Base-by-base conservation (phyloP, 2,888 invertebrate genomes). In the Augiades crinisus region DNA sequence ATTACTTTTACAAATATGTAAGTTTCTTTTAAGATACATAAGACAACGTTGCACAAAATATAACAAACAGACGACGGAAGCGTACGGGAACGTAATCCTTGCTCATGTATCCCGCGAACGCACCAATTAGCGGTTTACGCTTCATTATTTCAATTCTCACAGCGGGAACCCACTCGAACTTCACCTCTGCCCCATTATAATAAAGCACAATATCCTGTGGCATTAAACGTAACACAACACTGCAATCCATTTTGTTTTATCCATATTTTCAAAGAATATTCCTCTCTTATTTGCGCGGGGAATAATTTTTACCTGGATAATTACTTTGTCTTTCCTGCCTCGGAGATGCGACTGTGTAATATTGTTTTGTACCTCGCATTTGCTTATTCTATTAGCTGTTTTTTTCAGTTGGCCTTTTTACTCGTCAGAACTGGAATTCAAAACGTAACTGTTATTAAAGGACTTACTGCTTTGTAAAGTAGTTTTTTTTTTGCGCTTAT, bases 271-370 rank as follows among this genome's bases (percentile, higher is more conserved):
- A 41, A 41, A 27, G 21, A 21, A 33, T 44, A 33, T 33, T 44
- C 13, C 16, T 14, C 4, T 14, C 34, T 34, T 34, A 21, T 45
- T 45, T 45, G 33, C 13, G 7, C 31, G 1, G 41, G 7, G 12
- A 19, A 49, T 34, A 21, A 41, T 47, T 49, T 49, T 49, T 41
- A 49, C 49, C 49, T 49, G 41, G 24, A 41, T 49, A 49, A 41
- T 41, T 34, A 34, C 49, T 49, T 33, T 49, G 44, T 45, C 21
- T 31, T 21, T 49, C 33, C 40, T 17, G 31, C 12, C 22, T 22
- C 22, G 33, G 21, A 30, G 31, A 8, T 17, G 4, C 36, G 36
- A 44, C 14, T 4, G 2, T 6, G 40, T 34, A 22, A 33, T 22
- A 33, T 24, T 49, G 40, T 49, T 47, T 47, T 40, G 30, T 41